Evolutionary conservation across 2,888 invertebrate species (phyloP).

Genomic region (Acanthosepion pharaonis): DNA sequence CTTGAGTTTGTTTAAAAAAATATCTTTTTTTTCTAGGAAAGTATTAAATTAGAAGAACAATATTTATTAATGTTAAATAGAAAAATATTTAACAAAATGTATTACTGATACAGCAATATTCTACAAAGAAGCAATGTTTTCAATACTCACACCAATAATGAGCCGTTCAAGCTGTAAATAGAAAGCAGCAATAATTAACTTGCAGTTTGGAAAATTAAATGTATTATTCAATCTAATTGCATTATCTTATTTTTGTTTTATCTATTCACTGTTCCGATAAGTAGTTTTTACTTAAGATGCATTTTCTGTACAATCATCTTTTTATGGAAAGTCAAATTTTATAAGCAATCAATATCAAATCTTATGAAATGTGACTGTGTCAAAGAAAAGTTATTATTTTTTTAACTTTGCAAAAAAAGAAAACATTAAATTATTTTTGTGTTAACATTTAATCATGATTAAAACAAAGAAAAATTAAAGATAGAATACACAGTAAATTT

Average conservation of each 20-base stretch:
- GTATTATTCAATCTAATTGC: not conserved
- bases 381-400: not conserved
- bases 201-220: not conserved
- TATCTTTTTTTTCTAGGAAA: not conserved
- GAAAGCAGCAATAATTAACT: constrained; percentile 38
- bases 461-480: not conserved
- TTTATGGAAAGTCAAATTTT: not conserved
- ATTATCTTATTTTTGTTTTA: not conserved
- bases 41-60: not conserved
- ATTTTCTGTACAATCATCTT: not conserved
- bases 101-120: too few relatives aligned
- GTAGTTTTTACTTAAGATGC: too few relatives aligned
- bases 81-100: not conserved
- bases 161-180: constrained; percentile 70
- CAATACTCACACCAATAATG: constrained; percentile 71
- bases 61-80: not conserved
- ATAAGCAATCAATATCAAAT: not conserved
- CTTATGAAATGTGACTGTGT: not conserved
- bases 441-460: not conserved
- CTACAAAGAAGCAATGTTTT: not conserved
- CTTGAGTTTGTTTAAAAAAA: not conserved
- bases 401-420: not conserved
- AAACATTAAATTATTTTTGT: not conserved
- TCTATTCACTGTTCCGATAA: not conserved
- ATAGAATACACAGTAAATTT: not conserved